phyloP scores from a whole-genome alignment of 2,113 vertebrate species.

The Ammodramus savannarum region DNA sequence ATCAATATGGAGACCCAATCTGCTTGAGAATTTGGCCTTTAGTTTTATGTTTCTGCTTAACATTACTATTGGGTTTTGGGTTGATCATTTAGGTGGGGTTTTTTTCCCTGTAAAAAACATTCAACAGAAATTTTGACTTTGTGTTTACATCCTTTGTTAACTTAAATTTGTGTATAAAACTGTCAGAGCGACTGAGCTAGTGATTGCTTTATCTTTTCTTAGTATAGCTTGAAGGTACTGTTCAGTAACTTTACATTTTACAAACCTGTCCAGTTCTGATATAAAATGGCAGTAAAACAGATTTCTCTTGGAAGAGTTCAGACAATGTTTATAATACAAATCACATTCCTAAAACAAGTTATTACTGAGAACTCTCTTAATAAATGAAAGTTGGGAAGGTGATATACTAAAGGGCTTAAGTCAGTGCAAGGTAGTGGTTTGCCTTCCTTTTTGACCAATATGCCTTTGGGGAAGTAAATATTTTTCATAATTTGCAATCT shows the following conservation, averaged over 20 bases:
- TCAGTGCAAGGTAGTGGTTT: background rate
- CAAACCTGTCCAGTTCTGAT: background rate
- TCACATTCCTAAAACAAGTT: background rate
- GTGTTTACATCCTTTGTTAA: background rate
- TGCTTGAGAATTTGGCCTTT: background rate
- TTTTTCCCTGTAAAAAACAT: background rate
- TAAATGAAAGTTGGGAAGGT: background rate
- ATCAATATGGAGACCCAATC: background rate
- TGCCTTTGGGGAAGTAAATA: background rate
- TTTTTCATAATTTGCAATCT: conserved; percentile 3
- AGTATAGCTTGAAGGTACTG: background rate
- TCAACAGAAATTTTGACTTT: background rate
- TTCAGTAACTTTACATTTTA: background rate
- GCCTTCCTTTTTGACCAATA: background rate
- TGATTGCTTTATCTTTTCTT: background rate
- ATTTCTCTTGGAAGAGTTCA: background rate
- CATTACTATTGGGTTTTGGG: background rate
- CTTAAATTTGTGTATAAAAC: background rate
- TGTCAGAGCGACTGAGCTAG: background rate
- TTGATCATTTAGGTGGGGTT: background rate
- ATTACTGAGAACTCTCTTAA: background rate
- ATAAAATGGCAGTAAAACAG: background rate
- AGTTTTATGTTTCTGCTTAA: background rate
- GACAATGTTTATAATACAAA: background rate
- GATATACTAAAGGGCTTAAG: background rate